Evolutionary conservation across 2,888 invertebrate genomes (phyloP).

Genomic region (Lepidochitona cinerea): DNA sequence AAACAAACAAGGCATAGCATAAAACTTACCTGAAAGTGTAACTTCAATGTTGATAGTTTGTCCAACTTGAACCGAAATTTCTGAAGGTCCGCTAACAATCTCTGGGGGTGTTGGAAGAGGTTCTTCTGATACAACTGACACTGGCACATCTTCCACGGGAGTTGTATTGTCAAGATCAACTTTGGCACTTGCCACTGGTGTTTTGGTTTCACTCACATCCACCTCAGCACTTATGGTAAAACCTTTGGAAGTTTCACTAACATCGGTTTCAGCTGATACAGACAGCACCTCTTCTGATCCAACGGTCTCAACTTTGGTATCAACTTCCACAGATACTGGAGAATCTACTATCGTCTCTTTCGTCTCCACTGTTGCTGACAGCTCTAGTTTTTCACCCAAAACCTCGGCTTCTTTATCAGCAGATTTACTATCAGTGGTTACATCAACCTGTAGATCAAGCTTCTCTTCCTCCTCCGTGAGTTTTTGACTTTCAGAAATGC

Average conservation of each 20-base stretch:
- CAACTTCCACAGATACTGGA: not conserved
- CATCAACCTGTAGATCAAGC: not conserved
- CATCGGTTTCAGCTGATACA: not conserved
- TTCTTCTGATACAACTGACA: not conserved
- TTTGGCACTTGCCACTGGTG: too few relatives aligned
- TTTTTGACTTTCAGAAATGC: not conserved
- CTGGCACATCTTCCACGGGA: not conserved
- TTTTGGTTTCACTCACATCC: not conserved
- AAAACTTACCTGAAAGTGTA: not conserved
- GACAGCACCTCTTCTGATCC: not conserved
- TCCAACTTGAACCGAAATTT: not conserved
- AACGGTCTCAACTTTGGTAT: not conserved
- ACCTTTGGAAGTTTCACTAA: not conserved
- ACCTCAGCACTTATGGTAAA: not conserved
- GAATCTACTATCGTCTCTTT: not conserved
- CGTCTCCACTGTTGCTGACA: not conserved
- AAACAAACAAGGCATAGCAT: too few relatives aligned
- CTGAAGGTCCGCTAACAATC: not conserved
- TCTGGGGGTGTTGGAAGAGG: not conserved
- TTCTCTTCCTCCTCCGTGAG: not conserved
- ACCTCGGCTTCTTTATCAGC: not conserved
- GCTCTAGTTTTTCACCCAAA: not conserved
- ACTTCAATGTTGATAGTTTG: slow-evolving; percentile 1
- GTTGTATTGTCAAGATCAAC: too few relatives aligned
- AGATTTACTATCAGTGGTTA: not conserved